Base-by-base conservation (phyloP, 2,113 vertebrate genomes). In the Pseudopipra pipra region DNA sequence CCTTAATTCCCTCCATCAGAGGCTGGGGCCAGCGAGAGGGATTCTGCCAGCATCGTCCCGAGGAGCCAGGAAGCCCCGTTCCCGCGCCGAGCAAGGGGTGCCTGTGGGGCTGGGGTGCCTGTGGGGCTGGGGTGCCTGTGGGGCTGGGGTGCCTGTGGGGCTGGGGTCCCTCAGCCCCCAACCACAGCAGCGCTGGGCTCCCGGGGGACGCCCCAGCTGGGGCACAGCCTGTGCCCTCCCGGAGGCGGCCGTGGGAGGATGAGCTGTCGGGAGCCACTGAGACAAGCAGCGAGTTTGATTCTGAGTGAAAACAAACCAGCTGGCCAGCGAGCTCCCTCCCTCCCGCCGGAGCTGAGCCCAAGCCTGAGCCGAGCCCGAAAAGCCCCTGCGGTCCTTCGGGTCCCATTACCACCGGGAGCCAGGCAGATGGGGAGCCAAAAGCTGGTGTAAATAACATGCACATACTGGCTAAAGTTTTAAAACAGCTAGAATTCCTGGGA, bases 1-100 rank as follows among this genome's bases (percentile, higher is more conserved):
- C 82, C 84, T 83, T 89, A 94, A 93, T 95, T 95, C 88, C 79
- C 85, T 93, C 79, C 73, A 33, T 65, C 14, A 2, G 79, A 80
- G 51, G 46, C 83, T 92, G 95, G 88, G 95, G 92, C 95, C 93
- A 54, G 90, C 2, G 12, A 93, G 52, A 89, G 95, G 90, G 92
- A 23, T 43, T 30, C 7, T 59, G 87, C 73, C 24, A 3, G 79
- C 81, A 24, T 3, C 39, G 3, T 82, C 59, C 59, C 1, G 2
- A 14, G 61, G 19, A 93, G 66, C 65, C 2, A 0, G 70, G 66
- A 14, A 79, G 68, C 47, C 10, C 37, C 11, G 5, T 21, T 88
- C 35, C 41, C 63, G 39, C 30, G 6, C 4, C 1, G 4, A 81
- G 2, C 2, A 0, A 27, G 79, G 54, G 68, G 27, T 27, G 47